Conservation (phyloP, 2,797 vertebrate genomes). For the Tarsius wallacei region DNA sequence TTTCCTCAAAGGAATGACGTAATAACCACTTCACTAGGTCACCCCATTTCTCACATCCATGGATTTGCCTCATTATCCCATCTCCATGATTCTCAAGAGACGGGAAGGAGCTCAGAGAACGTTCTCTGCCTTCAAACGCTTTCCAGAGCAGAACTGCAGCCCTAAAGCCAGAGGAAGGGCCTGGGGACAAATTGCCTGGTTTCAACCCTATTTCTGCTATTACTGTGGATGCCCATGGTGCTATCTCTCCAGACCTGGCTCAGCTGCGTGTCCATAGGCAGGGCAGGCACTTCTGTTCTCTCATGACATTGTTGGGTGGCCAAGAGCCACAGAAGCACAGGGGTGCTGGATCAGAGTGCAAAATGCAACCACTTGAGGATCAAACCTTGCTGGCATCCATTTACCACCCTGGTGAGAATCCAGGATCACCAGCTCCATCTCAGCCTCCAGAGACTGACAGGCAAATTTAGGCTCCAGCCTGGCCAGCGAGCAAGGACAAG, state of each 20-base stretch:
- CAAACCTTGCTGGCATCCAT: background rate
- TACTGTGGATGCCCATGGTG: background rate
- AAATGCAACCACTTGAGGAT: background rate
- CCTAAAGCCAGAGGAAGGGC: background rate
- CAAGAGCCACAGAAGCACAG: background rate
- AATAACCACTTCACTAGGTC: background rate
- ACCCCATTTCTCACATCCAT: background rate
- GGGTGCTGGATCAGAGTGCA: accelerated
- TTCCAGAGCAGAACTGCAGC: background rate
- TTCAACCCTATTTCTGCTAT: background rate
- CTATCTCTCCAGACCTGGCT: background rate
- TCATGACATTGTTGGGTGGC: background rate
- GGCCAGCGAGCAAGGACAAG: background rate
- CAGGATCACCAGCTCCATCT: background rate
- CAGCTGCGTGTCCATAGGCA: no score
- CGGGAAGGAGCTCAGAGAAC: background rate
- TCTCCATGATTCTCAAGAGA: background rate
- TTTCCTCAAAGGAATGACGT: background rate
- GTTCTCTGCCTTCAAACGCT: background rate
- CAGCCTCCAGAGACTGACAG: background rate
- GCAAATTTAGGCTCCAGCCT: background rate
- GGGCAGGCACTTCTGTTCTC: background rate
- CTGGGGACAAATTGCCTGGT: background rate
- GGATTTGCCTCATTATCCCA: background rate
- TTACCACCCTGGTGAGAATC: background rate